Conservation (phyloP, 1,140 invertebrate genomes). For the Anastatus disparis region DNA sequence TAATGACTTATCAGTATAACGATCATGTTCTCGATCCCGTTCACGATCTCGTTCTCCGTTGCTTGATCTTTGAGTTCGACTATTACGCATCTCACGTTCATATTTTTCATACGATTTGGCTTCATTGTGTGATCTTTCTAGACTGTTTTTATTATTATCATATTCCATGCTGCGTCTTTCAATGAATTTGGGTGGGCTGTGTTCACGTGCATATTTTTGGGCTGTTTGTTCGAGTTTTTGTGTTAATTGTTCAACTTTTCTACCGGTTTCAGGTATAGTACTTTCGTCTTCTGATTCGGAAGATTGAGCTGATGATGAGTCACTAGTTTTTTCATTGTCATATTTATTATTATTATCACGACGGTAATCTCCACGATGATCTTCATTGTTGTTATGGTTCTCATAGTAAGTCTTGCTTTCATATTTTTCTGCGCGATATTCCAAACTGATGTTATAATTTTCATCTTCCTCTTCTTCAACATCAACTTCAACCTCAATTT, state of each 20-base stretch:
- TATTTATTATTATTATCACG: constrained; percentile 51
- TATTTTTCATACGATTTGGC: constrained; percentile 50
- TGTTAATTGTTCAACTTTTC: constrained; percentile 65
- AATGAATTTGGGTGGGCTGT: constrained; percentile 62
- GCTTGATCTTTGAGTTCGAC: constrained; percentile 31
- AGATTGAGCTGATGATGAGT: constrained; percentile 51
- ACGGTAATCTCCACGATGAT: constrained; percentile 37
- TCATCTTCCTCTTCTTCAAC: constrained; percentile 53
- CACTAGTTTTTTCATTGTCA: constrained; percentile 57
- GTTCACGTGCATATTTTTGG: constrained; percentile 63
- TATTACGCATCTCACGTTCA: constrained; percentile 20
- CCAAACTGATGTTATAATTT: constrained; percentile 44
- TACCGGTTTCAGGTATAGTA: constrained; percentile 61
- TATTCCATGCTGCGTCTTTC: constrained; percentile 56
- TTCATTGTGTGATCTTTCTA: constrained; percentile 29
- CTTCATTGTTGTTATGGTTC: constrained; percentile 41
- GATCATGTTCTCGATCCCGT: constrained; percentile 49
- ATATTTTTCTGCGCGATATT: constrained; percentile 50
- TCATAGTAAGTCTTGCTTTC: constrained; percentile 57
- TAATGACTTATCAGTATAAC: constrained; percentile 54
- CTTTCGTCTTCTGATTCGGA: constrained; percentile 63
- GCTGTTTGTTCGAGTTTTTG: constrained; percentile 66
- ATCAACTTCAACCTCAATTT: constrained; percentile 50
- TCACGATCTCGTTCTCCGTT: constrained; percentile 40
- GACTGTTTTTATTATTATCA: constrained; percentile 45